These are phyloP conservation scores for Camponotus vicinus DNA, from an alignment of 1,140 invertebrate genomes.

Conservation along the genomic window DNA sequence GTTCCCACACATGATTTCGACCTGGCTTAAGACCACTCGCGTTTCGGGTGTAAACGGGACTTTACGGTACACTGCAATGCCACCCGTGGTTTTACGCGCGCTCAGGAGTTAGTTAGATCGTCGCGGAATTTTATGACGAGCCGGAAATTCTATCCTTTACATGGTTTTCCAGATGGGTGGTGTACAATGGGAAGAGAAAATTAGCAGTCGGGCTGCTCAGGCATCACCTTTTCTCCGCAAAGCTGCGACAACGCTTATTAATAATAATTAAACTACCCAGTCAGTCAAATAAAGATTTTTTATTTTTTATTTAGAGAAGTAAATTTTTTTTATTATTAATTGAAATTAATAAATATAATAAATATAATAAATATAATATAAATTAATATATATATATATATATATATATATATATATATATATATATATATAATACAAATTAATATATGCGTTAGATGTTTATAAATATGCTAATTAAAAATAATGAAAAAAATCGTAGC, in stretches of 20 bases:
- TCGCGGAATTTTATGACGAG: constrained; percentile 72
- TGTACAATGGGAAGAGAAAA: neutral
- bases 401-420: too few species aligned
- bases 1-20: constrained; percentile 80
- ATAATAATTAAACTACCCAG: neutral
- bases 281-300: neutral
- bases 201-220: constrained; percentile 14
- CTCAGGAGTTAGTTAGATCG: constrained; percentile 70
- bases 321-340: neutral
- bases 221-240: neutral
- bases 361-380: neutral
- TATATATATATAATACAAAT: neutral
- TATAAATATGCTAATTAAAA: neutral
- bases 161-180: constrained; percentile 1
- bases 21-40: constrained; percentile 68
- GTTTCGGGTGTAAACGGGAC: constrained; percentile 74
- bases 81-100: constrained; percentile 72
- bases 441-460: neutral
- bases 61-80: constrained; percentile 50
- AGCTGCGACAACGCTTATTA: neutral
- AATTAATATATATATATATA: neutral
- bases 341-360: too few species aligned
- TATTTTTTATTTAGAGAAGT: neutral
- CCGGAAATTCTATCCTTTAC: constrained; percentile 41
- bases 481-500: constrained; percentile 12